These are phyloP conservation scores for Lerista edwardsae DNA, from an alignment of 2,797 vertebrate genomes.

Conservation along the genomic window DNA sequence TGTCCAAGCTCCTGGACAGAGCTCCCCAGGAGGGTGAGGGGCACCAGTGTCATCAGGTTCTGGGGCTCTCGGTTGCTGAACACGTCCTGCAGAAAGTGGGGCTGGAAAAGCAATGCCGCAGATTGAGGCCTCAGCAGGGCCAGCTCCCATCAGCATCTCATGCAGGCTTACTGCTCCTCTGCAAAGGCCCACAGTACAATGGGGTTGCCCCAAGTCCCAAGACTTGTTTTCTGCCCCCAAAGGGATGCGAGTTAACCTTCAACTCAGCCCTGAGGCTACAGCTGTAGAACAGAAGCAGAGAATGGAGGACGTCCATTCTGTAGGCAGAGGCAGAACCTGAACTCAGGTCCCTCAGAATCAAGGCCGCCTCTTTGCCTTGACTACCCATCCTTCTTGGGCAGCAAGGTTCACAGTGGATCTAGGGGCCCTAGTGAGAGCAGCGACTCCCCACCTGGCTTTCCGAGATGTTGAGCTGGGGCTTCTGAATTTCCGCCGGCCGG, in stretches of 20 bases:
- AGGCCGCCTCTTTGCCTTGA: background rate
- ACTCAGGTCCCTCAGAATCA: fast-evolving
- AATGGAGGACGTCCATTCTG: no score
- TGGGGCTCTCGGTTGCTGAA: slow-evolving; percentile 29
- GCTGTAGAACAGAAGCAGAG: no score
- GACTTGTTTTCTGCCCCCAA: no score
- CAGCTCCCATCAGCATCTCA: background rate
- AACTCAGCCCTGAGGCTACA: no score
- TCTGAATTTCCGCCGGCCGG: background rate
- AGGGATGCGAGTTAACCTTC: no score
- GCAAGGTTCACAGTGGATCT: background rate
- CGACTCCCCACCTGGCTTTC: slow-evolving; percentile 59
- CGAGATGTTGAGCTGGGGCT: background rate
- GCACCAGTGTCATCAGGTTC: slow-evolving; percentile 42
- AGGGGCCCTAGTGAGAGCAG: background rate
- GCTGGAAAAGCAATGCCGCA: slow-evolving; percentile 56
- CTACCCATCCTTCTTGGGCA: background rate
- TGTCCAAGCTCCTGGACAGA: slow-evolving; percentile 1
- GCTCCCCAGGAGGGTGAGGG: slow-evolving; percentile 54
- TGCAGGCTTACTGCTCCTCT: no score
- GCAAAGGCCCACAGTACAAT: no score
- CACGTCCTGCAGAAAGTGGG: slow-evolving; percentile 48
- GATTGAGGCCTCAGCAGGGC: background rate
- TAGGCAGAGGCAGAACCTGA: background rate
- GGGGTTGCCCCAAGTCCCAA: no score